Conservation (phyloP, 2,888 invertebrate genomes). For the Phyto melanocephala region DNA sequence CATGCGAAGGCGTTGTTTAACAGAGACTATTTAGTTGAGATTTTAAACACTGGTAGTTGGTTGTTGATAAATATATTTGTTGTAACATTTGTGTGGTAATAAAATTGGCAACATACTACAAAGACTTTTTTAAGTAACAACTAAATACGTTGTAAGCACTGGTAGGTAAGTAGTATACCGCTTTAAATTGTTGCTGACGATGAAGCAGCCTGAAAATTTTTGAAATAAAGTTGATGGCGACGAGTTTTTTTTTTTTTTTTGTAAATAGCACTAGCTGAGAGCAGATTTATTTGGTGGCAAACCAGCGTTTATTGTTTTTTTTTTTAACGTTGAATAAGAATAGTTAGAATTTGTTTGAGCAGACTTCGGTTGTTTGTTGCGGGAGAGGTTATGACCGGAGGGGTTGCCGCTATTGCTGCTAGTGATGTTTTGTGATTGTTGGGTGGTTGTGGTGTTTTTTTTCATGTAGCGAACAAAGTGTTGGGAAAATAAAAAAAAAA, state of each 20-base stretch:
- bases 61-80: not conserved
- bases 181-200: slow-evolving; percentile 14
- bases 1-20: slow-evolving; percentile 41
- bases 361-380: not conserved
- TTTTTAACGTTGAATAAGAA: slow-evolving; percentile 47
- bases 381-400: not conserved
- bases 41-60: slow-evolving; percentile 42
- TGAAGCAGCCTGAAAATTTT: slow-evolving; percentile 32
- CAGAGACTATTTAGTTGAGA: slow-evolving; percentile 27
- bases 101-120: slow-evolving; percentile 37
- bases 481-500: slow-evolving; percentile 34
- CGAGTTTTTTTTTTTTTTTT: not conserved
- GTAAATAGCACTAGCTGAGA: slow-evolving; percentile 42
- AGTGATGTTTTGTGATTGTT: slow-evolving; percentile 23
- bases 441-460: slow-evolving; percentile 32
- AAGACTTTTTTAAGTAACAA: not conserved
- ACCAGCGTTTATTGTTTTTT: slow-evolving; percentile 41
- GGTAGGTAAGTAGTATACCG: not conserved
- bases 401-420: not conserved
- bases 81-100: not conserved
- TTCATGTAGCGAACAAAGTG: not conserved
- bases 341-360: slow-evolving; percentile 47
- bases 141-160: slow-evolving; percentile 14
- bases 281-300: slow-evolving; percentile 25
- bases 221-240: slow-evolving; percentile 11